Base-by-base conservation (phyloP, 2,113 vertebrate genomes). In the Halichoerus grypus region DNA sequence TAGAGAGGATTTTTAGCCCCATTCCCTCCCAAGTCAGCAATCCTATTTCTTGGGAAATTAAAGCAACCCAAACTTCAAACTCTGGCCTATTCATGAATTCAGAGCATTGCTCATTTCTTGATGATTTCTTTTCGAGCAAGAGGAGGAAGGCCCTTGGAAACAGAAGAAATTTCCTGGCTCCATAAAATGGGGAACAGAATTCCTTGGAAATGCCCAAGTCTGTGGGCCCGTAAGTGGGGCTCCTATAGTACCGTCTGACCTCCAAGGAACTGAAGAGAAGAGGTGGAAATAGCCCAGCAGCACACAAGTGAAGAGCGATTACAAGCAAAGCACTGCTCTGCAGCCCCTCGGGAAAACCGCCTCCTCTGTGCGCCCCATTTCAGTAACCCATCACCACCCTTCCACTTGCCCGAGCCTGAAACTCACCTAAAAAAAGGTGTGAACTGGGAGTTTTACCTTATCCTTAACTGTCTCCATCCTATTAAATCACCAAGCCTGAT, bases 301-400 rank as follows among this genome's bases (percentile, higher is more conserved):
- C 0, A 6, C 4, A 49, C 10, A 31, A 1, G 2, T 3, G 3
- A 81, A 42, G 21, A 57, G 31, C 1, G 39, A 26, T 26, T 31
- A 39, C 3, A 55, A 18, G 53, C 7, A 49, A 57, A 86, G 72
- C 1, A 8, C 33, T 65, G 18, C 21, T 39, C 72, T 49, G 42
- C 0, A 53, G 33, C 10, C 42, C 21, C 24, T 46, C 15, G 3
- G 13, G 18, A 74, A 80, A 6, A 15, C 11, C 7, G 24, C 11
- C 14, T 84, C 7, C 51, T 33, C 6, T 4, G 0, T 7, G n/a
- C 15, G n/a, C 24, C 19, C 11, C 4, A 49, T 5, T 15, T 55
- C 36, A 19, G 13, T 31, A 55, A 88, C 81, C 10, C 10, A 15
- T 2, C 46, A 83, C 69, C 28, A 16, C 42, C 46, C 3, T 18